Percentiles rank a stretch among this genome's conserved stretches.
These are phyloP conservation scores for Probaryconus sp. DNA, from an alignment of 1,140 invertebrate genomes.

Conservation along the genomic window DNA sequence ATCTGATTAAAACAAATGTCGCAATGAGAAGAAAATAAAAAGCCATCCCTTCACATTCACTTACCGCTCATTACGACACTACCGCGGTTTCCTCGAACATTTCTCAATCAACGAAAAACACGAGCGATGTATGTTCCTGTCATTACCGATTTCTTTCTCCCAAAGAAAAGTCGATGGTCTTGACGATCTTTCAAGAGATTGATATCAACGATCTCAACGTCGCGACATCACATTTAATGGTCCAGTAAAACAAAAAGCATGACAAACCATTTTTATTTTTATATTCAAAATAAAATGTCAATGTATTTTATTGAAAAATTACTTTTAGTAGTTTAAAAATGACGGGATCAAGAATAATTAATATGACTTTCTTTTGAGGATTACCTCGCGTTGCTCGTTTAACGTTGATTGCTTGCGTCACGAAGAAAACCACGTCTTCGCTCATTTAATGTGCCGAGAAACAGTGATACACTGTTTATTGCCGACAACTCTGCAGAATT, in stretches of 20 bases:
- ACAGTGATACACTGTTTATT: conserved; percentile 75
- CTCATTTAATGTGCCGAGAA: conserved; percentile 68
- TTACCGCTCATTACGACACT: not conserved
- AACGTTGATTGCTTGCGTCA: conserved; percentile 28
- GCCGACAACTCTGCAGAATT: conserved; percentile 69
- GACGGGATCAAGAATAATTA: too few species aligned
- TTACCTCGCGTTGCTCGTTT: conserved; percentile 36
- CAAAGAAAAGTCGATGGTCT: conserved; percentile 10
- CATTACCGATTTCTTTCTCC: not conserved
- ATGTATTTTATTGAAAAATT: too few species aligned
- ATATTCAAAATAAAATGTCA: too few species aligned
- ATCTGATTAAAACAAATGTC: too few species aligned
- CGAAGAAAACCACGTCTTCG: conserved; percentile 47
- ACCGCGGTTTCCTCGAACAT: not conserved
- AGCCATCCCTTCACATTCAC: not conserved
- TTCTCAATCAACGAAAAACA: not conserved
- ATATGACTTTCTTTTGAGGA: conserved; percentile 58
- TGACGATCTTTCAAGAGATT: conserved; percentile 18
- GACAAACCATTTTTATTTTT: too few species aligned
- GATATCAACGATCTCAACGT: conserved; percentile 18
- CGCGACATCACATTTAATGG: conserved; percentile 48
- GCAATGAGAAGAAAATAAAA: too few species aligned
- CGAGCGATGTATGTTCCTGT: not conserved
- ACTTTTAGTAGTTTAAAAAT: too few species aligned
- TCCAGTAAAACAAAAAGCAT: too few species aligned